Evolutionary conservation across 2,888 invertebrate genomes (phyloP), one percentile per base, ranked within the genome.

Genomic region (Tupiocoris notatus): DNA sequence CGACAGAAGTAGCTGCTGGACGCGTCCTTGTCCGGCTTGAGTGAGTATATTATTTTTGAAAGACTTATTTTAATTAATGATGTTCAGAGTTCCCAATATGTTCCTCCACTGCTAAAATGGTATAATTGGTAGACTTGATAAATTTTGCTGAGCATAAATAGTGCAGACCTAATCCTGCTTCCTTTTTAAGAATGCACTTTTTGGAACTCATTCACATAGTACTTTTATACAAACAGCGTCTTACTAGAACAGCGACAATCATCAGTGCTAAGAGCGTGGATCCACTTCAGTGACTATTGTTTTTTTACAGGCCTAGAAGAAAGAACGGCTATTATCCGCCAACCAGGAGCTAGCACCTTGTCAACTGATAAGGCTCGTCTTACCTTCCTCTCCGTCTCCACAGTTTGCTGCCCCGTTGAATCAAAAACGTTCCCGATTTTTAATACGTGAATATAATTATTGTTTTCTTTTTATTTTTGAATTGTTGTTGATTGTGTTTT

Each of bases 1-100:
- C 75, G 23, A 21, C 65, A 6, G 75, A 75, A 65, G 18, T 75
- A 7, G 58, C 75, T 1, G 64, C 64, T 57, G 75, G 75, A 16
- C 64, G 75, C 16, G 24, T 75, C 1, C 59, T 75, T 1, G 54
- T 73, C 54, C 23, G 23, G 54, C 17, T 73, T 17, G 54, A 39
- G 73, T 73, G 21, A 62, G 73, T 61, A 18, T 18, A 1, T 12
- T 9, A 6, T 66, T 39, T 64, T 22, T 22, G n/a, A n/a, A n/a
- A n/a, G n/a, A n/a, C n/a, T n/a, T n/a, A n/a, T n/a, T n/a, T n/a
- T n/a, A n/a, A n/a, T n/a, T n/a, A n/a, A n/a, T n/a, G n/a, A n/a
- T n/a, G n/a, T n/a, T n/a, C n/a, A n/a, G n/a, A n/a, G n/a, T n/a
- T n/a, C n/a, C n/a, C n/a, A n/a, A n/a, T n/a, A n/a, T n/a, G n/a